Conservation (phyloP, 2,888 invertebrate genomes). For the Oscheius sp. region DNA sequence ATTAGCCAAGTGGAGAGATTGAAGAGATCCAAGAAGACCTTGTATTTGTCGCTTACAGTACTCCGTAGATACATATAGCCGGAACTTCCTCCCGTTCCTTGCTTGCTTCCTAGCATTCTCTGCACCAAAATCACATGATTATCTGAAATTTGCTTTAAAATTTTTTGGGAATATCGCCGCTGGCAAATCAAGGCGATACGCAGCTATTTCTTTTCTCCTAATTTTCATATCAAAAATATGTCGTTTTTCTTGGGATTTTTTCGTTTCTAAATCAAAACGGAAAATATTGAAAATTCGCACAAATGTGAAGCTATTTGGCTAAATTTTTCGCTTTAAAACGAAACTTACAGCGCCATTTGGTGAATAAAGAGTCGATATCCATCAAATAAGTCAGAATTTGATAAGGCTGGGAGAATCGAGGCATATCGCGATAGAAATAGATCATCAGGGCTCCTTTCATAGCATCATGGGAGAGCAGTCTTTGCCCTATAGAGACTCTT, state of each 20-base stretch:
- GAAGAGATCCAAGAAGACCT: constrained; percentile 95
- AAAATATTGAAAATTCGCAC: no score
- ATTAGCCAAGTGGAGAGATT: constrained; percentile 95
- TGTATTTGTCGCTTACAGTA: constrained; percentile 94
- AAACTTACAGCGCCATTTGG: constrained; percentile 95
- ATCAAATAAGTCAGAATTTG: constrained; percentile 90
- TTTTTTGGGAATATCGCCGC: background rate
- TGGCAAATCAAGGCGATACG: no score
- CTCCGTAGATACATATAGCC: constrained; percentile 97
- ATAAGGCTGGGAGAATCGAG: constrained; percentile 95
- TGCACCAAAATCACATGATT: constrained; percentile 98
- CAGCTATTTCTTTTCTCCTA: no score
- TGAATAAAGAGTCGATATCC: constrained; percentile 97
- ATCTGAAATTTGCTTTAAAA: constrained; percentile 79
- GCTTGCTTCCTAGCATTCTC: constrained; percentile 96
- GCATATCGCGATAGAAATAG: constrained; percentile 91
- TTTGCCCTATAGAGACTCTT: constrained; percentile 74
- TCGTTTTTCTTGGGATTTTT: no score
- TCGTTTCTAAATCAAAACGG: no score
- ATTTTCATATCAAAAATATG: no score
- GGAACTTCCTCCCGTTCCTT: constrained; percentile 96
- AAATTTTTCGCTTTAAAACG: no score
- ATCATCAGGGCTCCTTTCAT: constrained; percentile 98
- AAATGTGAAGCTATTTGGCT: no score
- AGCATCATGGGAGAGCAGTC: constrained; percentile 87